phyloP scores from a whole-genome alignment of 2,888 invertebrate species.

The Thysanoteuthis rhombus region DNA sequence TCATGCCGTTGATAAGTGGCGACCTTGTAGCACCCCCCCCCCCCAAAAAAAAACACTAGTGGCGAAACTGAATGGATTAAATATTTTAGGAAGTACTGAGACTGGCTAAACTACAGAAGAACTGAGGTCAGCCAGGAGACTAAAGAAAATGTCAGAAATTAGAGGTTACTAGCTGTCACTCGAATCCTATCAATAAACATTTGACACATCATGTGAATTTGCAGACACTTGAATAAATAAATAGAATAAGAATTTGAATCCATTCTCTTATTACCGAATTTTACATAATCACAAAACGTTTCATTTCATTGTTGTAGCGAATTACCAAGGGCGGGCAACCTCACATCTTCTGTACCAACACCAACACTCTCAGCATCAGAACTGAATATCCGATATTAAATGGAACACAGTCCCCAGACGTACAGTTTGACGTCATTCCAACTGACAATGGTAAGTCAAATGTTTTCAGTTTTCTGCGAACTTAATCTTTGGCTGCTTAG shows the following conservation, averaged over 20 bases:
- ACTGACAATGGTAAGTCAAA: constrained; percentile 19
- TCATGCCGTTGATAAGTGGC: no score
- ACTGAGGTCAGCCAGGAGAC: no score
- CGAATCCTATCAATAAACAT: not conserved
- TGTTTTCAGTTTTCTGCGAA: not conserved
- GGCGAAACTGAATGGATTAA: no score
- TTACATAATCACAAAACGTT: not conserved
- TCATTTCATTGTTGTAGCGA: not conserved
- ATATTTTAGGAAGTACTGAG: no score
- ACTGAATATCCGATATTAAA: constrained; percentile 16
- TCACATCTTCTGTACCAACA: constrained; percentile 27
- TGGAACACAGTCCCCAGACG: constrained; percentile 20
- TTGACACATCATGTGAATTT: not conserved
- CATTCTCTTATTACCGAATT: not conserved
- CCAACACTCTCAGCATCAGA: constrained; percentile 1
- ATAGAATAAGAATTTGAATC: not conserved
- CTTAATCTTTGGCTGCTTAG: no score
- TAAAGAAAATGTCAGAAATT: not conserved
- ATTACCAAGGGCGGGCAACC: not conserved
- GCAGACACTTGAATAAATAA: not conserved
- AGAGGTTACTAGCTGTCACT: not conserved
- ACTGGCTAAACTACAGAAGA: no score
- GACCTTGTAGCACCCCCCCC: no score
- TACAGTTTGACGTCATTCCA: constrained; percentile 21
- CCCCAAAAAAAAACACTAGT: no score